phyloP scores from a whole-genome alignment of 2,113 vertebrate genomes.

The Menura novaehollandiae region DNA sequence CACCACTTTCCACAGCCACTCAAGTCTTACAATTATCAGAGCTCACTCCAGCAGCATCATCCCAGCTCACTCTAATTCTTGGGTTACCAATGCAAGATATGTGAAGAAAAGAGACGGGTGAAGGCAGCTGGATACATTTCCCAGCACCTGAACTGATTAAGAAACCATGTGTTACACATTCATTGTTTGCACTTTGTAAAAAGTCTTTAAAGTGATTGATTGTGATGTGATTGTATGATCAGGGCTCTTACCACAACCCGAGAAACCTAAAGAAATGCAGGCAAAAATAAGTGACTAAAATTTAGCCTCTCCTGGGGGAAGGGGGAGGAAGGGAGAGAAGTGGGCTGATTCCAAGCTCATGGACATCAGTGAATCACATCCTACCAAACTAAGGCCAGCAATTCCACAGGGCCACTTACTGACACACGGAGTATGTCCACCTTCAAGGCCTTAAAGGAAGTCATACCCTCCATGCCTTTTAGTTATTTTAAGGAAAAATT shows the following conservation, averaged over 20 bases:
- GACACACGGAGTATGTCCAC: not conserved
- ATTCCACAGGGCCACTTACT: not conserved
- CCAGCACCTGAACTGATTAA: constrained; percentile 54
- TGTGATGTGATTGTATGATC: constrained; percentile 69
- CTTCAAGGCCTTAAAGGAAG: not conserved
- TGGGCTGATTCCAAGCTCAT: not conserved
- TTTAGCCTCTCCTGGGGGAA: constrained; percentile 56
- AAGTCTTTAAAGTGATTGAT: constrained; percentile 49
- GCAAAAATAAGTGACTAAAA: constrained; percentile 59
- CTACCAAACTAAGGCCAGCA: not conserved
- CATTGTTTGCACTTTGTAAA: constrained; percentile 37
- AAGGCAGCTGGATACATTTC: constrained; percentile 43
- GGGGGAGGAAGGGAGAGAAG: constrained; percentile 13
- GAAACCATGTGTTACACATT: constrained; percentile 51
- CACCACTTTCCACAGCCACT: not conserved
- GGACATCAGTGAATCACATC: not conserved
- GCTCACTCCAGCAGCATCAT: not conserved
- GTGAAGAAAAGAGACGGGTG: constrained; percentile 40
- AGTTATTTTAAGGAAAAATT: not conserved
- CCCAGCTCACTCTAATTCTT: not conserved
- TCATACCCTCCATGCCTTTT: not conserved
- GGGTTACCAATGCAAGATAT: constrained; percentile 22
- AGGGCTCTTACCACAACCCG: constrained; percentile 41
- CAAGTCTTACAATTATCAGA: not conserved
- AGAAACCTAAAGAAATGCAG: constrained; percentile 32